Percentiles rank a stretch among this genome's conserved stretches.
Evolutionary conservation across 1,140 invertebrate genomes (phyloP).

Genomic region (Anoplophora glabripennis): DNA sequence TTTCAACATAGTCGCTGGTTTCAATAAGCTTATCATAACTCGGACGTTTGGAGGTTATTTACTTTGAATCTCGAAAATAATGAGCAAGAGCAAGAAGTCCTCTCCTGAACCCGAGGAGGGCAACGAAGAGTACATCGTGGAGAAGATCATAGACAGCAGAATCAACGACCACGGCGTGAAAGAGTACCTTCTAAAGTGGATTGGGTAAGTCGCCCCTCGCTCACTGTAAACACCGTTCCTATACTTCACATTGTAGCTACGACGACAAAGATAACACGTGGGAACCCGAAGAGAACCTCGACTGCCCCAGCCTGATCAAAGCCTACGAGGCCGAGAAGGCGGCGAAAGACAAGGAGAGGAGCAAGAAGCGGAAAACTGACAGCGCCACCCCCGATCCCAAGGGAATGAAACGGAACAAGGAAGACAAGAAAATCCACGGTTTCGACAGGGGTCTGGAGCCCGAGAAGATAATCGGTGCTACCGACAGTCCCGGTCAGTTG

Average conservation of each 20-base stretch:
- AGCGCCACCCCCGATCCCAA: conserved; percentile 39
- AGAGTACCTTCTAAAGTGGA: conserved; percentile 45
- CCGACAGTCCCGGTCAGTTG: conserved; percentile 66
- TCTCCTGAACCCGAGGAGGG: conserved; percentile 24
- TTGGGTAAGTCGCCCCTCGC: conserved; percentile 48
- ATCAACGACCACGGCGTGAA: conserved; percentile 33
- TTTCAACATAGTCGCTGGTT: too few relatives aligned
- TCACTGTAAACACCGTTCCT: background rate
- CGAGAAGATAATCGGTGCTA: conserved; percentile 91
- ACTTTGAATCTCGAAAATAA: background rate
- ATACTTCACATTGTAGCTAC: conserved; percentile 44
- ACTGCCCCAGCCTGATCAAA: conserved; percentile 89
- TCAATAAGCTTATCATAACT: too few relatives aligned
- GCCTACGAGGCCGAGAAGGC: conserved; percentile 77
- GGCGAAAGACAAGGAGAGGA: conserved; percentile 31
- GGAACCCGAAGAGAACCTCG: conserved; percentile 85
- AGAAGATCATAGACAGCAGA: conserved; percentile 39
- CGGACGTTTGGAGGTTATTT: too few relatives aligned
- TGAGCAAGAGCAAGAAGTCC: conserved; percentile 23
- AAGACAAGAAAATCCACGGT: conserved; percentile 60
- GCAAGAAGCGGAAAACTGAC: conserved; percentile 32
- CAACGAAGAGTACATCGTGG: conserved; percentile 38
- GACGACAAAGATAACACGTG: conserved; percentile 79
- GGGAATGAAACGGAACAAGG: conserved; percentile 48
- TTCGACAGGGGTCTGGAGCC: conserved; percentile 87